Percentiles rank a stretch among this genome's conserved stretches.
Conservation (phyloP, 2,797 vertebrate genomes). For the Limnodromus scolopaceus region DNA sequence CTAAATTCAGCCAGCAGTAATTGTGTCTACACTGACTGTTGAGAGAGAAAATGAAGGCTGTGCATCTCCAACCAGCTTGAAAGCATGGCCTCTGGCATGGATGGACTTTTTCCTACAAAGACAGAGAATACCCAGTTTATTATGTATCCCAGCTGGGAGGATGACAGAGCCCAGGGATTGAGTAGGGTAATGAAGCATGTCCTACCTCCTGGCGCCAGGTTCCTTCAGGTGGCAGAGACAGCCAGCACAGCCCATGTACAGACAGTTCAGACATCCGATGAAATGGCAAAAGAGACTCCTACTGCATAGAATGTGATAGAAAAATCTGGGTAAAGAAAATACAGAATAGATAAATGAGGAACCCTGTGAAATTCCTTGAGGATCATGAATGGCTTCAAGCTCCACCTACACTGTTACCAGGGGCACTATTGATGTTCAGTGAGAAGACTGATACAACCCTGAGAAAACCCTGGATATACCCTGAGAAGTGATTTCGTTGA, state of each 20-base stretch:
- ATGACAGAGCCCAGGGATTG: background rate
- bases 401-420: background rate
- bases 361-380: background rate
- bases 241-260: fast-evolving
- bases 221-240: background rate
- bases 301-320: background rate
- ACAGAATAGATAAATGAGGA: background rate
- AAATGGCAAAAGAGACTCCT: background rate
- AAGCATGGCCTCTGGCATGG: background rate
- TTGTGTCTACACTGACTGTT: background rate
- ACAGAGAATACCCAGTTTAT: background rate
- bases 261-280: fast-evolving
- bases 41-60: background rate
- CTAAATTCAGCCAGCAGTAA: background rate
- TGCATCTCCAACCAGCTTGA: background rate
- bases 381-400: background rate
- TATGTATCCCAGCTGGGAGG: background rate
- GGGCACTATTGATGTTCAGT: background rate
- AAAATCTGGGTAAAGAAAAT: background rate
- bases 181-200: background rate
- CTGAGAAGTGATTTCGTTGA: constrained; percentile 17
- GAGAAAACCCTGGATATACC: background rate
- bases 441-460: background rate
- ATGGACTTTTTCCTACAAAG: background rate
- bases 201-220: background rate